phyloP scores from a whole-genome alignment of 1,140 invertebrate species.

The Plectrocnemia conspersa region DNA sequence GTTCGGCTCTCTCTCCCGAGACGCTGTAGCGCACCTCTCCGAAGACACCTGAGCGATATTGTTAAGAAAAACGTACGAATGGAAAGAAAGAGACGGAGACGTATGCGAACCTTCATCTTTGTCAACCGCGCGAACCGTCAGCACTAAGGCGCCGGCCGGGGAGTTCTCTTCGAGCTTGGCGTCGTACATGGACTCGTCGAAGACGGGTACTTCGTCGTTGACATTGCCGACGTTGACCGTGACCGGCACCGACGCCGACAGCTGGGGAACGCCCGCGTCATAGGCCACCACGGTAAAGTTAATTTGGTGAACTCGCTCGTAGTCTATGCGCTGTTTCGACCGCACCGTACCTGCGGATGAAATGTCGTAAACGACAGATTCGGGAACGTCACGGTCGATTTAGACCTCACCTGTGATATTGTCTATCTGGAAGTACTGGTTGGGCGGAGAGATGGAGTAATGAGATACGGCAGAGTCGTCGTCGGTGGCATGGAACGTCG shows the following conservation, averaged over 20 bases:
- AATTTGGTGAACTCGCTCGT: conserved; percentile 68
- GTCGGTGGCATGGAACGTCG: conserved; percentile 76
- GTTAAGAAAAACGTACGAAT: conserved; percentile 21
- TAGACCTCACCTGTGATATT: conserved; percentile 58
- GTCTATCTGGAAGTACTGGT: conserved; percentile 73
- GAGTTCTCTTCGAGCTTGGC: conserved; percentile 72
- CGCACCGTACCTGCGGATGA: conserved; percentile 64
- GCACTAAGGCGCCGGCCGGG: conserved; percentile 60
- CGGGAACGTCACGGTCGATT: not conserved
- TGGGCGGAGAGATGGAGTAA: conserved; percentile 67
- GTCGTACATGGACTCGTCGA: conserved; percentile 62
- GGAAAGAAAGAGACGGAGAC: no score
- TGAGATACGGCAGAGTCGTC: conserved; percentile 75
- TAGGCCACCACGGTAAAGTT: conserved; percentile 76
- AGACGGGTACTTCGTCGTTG: conserved; percentile 82
- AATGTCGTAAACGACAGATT: not conserved
- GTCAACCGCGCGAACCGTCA: conserved; percentile 68
- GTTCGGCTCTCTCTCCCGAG: conserved; percentile 63
- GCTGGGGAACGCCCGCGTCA: conserved; percentile 78
- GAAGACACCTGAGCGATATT: conserved; percentile 58
- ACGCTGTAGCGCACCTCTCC: conserved; percentile 73
- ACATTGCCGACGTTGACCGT: conserved; percentile 75
- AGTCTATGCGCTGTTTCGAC: conserved; percentile 75
- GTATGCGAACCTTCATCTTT: conserved; percentile 59
- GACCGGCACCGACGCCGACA: conserved; percentile 69